Evolutionary conservation across 2,797 vertebrate genomes (phyloP), one percentile per base, ranked within the genome.

Genomic region (Notoglanidium macrostoma): DNA sequence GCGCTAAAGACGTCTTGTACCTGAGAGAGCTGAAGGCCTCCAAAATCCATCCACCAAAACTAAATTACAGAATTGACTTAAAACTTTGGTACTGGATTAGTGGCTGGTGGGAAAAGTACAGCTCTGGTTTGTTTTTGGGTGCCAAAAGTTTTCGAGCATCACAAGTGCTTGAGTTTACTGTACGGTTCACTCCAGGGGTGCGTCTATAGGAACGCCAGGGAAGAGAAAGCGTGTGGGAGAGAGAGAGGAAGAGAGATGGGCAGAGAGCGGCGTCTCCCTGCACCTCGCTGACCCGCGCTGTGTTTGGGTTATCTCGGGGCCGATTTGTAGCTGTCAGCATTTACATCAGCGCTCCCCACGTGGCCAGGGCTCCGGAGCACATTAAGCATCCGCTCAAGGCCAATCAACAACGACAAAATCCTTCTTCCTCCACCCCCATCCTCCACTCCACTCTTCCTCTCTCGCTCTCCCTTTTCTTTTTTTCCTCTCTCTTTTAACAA

Each of bases 331-430:
- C 90, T 92, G 91, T 92, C 87, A 87, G 91, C 19, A 15, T 94
- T 90, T 95, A 93, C 95, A 95, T 97, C 95, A 96, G 76, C 90
- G 92, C 90, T 92, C 91, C 92, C 92, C 93, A 93, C 91, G 93
- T 92, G 93, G 91, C 90, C 91, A 92, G 82, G 88, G 92, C 93
- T 93, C 93, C 94, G 91, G 59, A 89, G 95, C 91, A 93, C 93
- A 96, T 95, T 93, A 91, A 93, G 96, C 94, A 96, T 93, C 91
- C 67, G 89, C 92, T 95, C 96, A 97, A 97, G 97, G 96, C 94
- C 95, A 94, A 86, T 73, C 85, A 90, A 92, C 91, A 92, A 95
- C 91, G 91, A 86, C 93, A 90, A 84, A 85, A 91, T 89, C 91
- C 85, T 92, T 90, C 70, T 88, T 44, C 67, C 80, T 54, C 63